Evolutionary conservation across 2,888 invertebrate genomes (phyloP), one percentile per base, ranked within the genome.

Genomic region (Tachystola acroxantha): DNA sequence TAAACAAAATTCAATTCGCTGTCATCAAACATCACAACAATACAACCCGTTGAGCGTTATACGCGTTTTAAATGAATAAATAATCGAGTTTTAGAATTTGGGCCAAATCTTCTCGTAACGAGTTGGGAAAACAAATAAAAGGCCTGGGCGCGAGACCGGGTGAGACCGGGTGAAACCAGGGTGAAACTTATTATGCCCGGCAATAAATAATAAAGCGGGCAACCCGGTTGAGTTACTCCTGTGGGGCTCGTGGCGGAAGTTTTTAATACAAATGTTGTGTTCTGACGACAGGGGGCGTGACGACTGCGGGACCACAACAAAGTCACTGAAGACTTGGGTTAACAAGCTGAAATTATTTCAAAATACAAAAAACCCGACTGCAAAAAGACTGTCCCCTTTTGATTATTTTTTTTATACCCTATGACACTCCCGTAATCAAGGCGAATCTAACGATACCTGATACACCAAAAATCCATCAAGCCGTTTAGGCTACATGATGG

Each of bases 91-190:
- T 70, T 62, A 56, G 74, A 80, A 79, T 78, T 79, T 67, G 53
- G 69, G 57, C 65, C 64, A 72, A 82, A 84, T 84, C 84, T 84
- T 78, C 63, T 49, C 55, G 66, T 73, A 84, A 82, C 82, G 82
- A 80, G 82, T 82, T 80, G 70, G 42, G 57, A 61, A 71, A 79
- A 81, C 80, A 81, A 82, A 82, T 80, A 79, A 78, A 76, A 64
- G 39, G 64, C 53, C 53, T 45, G 34, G 39, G 32, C 11, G 34
- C 34, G 16, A 11, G 20, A 2, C 9, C n/a, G 24, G 24, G 24
- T 10, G 24, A 24, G n/a, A 24, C 24, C 24, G 24, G 24, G 24
- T 24, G 24, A 24, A 24, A 24, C 24, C 24, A 10, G 12, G 27
- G 27, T 34, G 56, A 58, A 71, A 73, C 68, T 79, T 79, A 75